Percentiles rank a stretch among this genome's conserved stretches.
These are phyloP conservation scores for Exocentrus adspersus DNA, from an alignment of 2,888 invertebrate species.

Conservation along the genomic window DNA sequence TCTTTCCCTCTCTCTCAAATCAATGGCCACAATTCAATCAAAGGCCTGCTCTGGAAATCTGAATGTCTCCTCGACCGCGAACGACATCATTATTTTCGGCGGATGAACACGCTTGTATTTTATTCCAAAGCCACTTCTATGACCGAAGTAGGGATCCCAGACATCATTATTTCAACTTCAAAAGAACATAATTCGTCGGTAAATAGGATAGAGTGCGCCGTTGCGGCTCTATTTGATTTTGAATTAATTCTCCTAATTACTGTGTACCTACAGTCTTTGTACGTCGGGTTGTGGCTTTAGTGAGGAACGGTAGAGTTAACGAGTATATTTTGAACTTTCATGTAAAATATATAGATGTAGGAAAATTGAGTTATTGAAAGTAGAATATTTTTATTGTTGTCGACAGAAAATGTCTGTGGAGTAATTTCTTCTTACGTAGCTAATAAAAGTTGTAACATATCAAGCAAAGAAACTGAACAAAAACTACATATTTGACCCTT, in stretches of 20 bases:
- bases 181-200: constrained; percentile 12
- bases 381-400: no score
- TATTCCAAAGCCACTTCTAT: constrained; percentile 3
- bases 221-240: not conserved
- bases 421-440: no score
- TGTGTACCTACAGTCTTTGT: not conserved
- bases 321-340: no score
- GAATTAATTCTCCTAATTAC: constrained; percentile 1
- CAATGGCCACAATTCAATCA: constrained; percentile 42
- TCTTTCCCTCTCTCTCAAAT: constrained; percentile 37
- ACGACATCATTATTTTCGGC: constrained; percentile 25
- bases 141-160: constrained; percentile 4
- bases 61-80: constrained; percentile 25
- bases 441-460: no score
- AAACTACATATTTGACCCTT: no score
- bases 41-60: constrained; percentile 25
- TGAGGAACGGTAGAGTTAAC: not conserved
- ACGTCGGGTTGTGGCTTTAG: not conserved
- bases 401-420: no score
- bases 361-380: no score
- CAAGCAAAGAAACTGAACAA: no score
- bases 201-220: constrained; percentile 2
- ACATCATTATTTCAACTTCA: constrained; percentile 20
- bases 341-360: no score
- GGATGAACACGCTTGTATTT: constrained; percentile 16